Evolutionary conservation across 2,888 invertebrate species (phyloP).

Genomic region (Dioctria linearis): DNA sequence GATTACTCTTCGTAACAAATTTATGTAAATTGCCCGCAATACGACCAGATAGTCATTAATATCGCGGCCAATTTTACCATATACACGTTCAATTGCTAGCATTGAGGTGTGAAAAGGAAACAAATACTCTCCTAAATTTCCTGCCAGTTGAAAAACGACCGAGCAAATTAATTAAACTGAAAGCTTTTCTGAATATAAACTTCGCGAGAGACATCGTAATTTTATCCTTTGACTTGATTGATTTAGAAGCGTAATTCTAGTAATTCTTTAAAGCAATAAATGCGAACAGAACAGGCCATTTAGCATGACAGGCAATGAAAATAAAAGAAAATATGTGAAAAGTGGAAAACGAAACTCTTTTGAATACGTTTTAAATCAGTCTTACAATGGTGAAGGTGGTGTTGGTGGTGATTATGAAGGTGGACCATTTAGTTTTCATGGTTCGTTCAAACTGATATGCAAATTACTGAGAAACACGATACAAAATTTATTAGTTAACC

Average conservation of each 20-base stretch:
- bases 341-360: background rate
- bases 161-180: slow-evolving; percentile 41
- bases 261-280: background rate
- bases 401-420: too few species aligned
- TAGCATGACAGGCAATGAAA: background rate
- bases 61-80: background rate
- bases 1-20: too few species aligned
- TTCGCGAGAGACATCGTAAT: slow-evolving; percentile 32
- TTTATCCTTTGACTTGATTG: slow-evolving; percentile 17
- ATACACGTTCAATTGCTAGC: slow-evolving; percentile 29
- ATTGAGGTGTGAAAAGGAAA: slow-evolving; percentile 36
- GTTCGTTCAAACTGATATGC: too few species aligned
- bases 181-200: slow-evolving; percentile 16
- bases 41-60: background rate
- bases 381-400: too few species aligned
- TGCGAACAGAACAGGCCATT: background rate
- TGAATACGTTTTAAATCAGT: too few species aligned
- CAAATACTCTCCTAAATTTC: slow-evolving; percentile 24
- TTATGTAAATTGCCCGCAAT: too few species aligned
- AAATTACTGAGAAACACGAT: too few species aligned
- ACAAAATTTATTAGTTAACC: too few species aligned
- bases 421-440: too few species aligned
- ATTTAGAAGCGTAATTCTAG: slow-evolving; percentile 13
- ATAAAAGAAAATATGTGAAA: background rate
- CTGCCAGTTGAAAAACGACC: slow-evolving; percentile 21